Percentiles rank a stretch among this genome's conserved stretches.
Evolutionary conservation across 2,797 vertebrate species (phyloP).

Genomic region (Eupleurogrammus muticus): DNA sequence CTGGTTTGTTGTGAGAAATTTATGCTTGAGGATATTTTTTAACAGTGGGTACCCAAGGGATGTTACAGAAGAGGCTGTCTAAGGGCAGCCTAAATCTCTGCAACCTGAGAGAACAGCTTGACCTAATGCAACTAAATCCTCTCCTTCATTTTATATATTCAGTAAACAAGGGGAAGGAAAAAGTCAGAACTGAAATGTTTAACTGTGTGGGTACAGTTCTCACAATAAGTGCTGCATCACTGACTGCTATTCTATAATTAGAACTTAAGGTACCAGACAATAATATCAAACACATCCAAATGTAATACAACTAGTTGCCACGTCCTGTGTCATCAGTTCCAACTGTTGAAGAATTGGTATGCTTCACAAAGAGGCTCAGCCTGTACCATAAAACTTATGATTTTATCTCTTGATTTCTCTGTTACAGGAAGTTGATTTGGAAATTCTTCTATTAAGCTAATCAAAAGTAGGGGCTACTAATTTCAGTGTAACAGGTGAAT

Average conservation of each 20-base stretch:
- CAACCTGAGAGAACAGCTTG: constrained; percentile 28
- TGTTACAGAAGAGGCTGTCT: constrained; percentile 23
- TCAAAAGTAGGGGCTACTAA: too few species aligned
- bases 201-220: not conserved
- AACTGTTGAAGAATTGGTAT: constrained; percentile 37
- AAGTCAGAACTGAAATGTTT: not conserved
- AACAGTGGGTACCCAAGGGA: constrained; percentile 32
- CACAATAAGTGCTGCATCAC: constrained; percentile 35
- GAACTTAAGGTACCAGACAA: constrained; percentile 44
- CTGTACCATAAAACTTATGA: constrained; percentile 22
- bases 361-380: constrained; percentile 22
- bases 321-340: constrained; percentile 48
- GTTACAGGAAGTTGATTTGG: constrained; percentile 23
- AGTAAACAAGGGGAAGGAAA: constrained; percentile 15
- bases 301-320: constrained; percentile 48
- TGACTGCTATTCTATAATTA: constrained; percentile 18
- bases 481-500: constrained; percentile 45
- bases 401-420: constrained; percentile 32
- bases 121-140: constrained; percentile 34
- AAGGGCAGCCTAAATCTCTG: constrained; percentile 32
- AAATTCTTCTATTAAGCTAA: constrained; percentile 18
- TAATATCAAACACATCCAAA: constrained; percentile 40
- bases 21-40: constrained; percentile 48
- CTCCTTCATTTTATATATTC: constrained; percentile 13
- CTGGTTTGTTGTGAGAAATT: constrained; percentile 43